These are phyloP conservation scores for Hystrix brachyura DNA, from an alignment of 2,113 vertebrate genomes.

Conservation along the genomic window DNA sequence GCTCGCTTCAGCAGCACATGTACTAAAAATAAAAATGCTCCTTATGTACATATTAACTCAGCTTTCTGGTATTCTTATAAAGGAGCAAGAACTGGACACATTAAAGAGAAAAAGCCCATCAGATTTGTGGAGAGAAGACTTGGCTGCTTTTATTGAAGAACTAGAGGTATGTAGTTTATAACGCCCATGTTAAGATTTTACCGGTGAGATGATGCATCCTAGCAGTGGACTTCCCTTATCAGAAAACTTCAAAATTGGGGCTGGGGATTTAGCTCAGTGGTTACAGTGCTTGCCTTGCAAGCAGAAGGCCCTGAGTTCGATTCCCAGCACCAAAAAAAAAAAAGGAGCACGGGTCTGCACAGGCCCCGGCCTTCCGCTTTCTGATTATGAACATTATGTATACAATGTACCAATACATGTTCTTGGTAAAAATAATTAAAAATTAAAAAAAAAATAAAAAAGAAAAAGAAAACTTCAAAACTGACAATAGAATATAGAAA, in stretches of 20 bases:
- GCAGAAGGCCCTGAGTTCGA: no score
- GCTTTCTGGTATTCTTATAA: slow-evolving; percentile 63
- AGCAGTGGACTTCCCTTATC: not conserved
- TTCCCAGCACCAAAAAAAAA: no score
- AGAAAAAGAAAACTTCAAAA: no score
- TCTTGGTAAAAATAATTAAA: no score
- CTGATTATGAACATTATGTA: no score
- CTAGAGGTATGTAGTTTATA: slow-evolving; percentile 89
- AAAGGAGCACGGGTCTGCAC: no score
- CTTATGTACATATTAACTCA: slow-evolving; percentile 3
- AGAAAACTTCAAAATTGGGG: not conserved
- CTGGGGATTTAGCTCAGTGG: no score
- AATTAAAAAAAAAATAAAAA: no score
- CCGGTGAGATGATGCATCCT: not conserved
- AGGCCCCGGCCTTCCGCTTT: no score
- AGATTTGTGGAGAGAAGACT: slow-evolving; percentile 96
- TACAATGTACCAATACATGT: no score
- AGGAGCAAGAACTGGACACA: slow-evolving; percentile 91
- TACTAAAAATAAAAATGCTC: not conserved
- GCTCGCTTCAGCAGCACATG: no score
- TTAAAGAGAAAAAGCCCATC: slow-evolving; percentile 91
- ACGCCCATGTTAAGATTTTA: slow-evolving; percentile 11
- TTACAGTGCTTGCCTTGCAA: no score
- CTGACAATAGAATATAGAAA: not conserved
- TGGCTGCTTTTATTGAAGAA: slow-evolving; percentile 94